Percentiles rank a stretch among this genome's conserved stretches.
These are phyloP conservation scores for Euclidia mi DNA, from an alignment of 2,888 invertebrate species.

Conservation along the genomic window DNA sequence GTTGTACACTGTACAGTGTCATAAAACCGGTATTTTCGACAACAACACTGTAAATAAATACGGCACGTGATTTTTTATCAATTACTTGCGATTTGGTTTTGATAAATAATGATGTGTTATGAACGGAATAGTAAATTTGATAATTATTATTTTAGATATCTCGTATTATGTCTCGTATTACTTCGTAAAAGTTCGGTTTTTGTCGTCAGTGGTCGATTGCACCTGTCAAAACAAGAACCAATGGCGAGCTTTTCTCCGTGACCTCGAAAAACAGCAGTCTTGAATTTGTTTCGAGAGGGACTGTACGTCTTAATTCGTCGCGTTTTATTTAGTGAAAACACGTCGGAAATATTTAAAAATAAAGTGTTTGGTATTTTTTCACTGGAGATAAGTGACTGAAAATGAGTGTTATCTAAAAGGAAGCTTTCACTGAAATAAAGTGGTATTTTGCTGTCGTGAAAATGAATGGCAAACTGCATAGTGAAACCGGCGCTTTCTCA, in stretches of 20 bases:
- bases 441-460: conserved; percentile 68
- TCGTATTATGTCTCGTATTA: neutral
- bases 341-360: conserved; percentile 57
- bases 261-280: conserved; percentile 66
- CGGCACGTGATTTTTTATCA: too few species aligned
- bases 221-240: conserved; percentile 60
- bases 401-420: conserved; percentile 65
- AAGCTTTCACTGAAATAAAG: conserved; percentile 47
- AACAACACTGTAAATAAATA: too few species aligned
- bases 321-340: conserved; percentile 65
- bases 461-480: conserved; percentile 91
- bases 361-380: conserved; percentile 47
- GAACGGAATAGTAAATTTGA: too few species aligned
- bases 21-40: too few species aligned
- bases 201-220: conserved; percentile 47
- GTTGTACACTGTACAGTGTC: too few species aligned
- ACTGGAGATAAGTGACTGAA: conserved; percentile 51
- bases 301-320: conserved; percentile 55
- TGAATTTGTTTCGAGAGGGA: conserved; percentile 46
- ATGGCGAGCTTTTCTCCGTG: conserved; percentile 53
- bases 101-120: too few species aligned
- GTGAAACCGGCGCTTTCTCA: conserved; percentile 88
- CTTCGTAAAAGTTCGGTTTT: conserved; percentile 16
- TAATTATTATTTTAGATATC: too few species aligned
- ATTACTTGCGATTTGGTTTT: too few species aligned